A percentile compares a stretch with the other conserved stretches of the same genome.
phyloP scores from a whole-genome alignment of 2,888 invertebrate species.

The Sphinx pinastri region DNA sequence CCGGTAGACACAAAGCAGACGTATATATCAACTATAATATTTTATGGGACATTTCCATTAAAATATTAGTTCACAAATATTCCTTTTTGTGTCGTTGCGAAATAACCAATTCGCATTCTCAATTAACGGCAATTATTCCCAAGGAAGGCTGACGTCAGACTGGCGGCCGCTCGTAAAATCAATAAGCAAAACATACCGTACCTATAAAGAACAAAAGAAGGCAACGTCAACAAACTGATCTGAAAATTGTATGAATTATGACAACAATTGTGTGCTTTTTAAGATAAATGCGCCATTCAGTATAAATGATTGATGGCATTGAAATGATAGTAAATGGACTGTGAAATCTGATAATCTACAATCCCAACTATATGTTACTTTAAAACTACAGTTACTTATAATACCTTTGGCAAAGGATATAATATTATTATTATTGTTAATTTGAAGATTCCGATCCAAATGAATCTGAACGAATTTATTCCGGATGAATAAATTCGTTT shows the following conservation, averaged over 20 bases:
- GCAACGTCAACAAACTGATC: background rate
- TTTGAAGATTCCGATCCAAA: no score
- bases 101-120: background rate
- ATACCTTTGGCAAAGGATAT: no score
- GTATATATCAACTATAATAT: background rate
- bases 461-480: no score
- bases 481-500: no score
- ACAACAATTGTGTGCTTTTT: background rate
- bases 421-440: no score
- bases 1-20: background rate
- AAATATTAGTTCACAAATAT: background rate
- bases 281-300: no score
- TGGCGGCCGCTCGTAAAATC: background rate
- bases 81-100: background rate
- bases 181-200: conserved; percentile 3
- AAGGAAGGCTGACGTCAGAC: background rate
- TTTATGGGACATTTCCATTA: background rate
- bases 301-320: no score
- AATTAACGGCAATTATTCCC: conserved; percentile 12
- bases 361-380: no score
- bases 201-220: no score
- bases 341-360: no score
- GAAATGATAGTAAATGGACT: no score
- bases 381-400: no score
- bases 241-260: background rate